Evolutionary conservation across 2,113 vertebrate species (phyloP).

Genomic region (Jacana jacana): DNA sequence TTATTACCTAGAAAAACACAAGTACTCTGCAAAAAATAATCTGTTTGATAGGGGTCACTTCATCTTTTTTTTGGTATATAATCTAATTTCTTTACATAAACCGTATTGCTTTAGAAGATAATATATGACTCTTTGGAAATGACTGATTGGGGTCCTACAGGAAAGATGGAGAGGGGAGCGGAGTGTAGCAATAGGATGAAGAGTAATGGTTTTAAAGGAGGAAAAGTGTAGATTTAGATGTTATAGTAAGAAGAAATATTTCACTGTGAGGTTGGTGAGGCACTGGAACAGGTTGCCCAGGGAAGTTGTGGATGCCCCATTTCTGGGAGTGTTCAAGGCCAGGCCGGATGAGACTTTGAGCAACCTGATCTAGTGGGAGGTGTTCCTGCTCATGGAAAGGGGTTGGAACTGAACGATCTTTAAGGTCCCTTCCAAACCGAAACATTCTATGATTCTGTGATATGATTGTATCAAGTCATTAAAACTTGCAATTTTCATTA

Average conservation of each 20-base stretch:
- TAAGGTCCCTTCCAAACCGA: neutral
- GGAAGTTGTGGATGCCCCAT: accelerated
- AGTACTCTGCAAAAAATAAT: neutral
- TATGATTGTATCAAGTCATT: neutral
- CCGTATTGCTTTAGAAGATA: neutral
- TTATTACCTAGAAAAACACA: neutral
- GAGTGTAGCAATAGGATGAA: neutral
- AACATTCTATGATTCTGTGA: neutral
- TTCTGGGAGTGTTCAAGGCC: neutral
- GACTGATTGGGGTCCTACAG: neutral
- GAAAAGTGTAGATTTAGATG: neutral
- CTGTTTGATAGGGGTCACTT: neutral
- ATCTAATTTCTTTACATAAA: neutral
- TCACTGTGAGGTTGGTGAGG: neutral
- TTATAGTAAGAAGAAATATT: neutral
- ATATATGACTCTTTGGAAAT: neutral
- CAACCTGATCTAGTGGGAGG: neutral
- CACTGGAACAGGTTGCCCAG: neutral
- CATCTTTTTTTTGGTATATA: neutral
- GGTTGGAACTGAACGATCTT: neutral
- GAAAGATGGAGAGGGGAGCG: neutral
- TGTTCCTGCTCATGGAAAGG: neutral
- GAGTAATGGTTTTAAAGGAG: neutral
- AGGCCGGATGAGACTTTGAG: neutral
- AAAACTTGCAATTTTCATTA: neutral